Evolutionary conservation across 2,113 vertebrate species (phyloP).

Genomic region (Sebastes schlegelii): DNA sequence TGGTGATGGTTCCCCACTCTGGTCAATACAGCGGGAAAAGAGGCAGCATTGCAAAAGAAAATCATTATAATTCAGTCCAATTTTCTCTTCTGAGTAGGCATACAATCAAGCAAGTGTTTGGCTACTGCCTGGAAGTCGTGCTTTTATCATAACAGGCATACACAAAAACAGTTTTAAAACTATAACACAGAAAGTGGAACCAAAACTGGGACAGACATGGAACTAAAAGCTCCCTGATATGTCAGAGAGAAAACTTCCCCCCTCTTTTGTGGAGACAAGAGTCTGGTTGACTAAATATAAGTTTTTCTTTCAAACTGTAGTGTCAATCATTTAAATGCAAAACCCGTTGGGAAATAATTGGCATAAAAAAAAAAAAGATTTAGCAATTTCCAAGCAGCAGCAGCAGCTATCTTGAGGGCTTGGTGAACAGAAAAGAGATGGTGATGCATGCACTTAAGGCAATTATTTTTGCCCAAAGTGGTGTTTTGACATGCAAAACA

Average conservation of each 20-base stretch:
- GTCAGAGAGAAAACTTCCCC: background rate
- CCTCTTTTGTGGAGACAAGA: background rate
- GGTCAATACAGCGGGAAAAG: background rate
- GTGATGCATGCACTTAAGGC: background rate
- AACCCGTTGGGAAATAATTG: constrained; percentile 1
- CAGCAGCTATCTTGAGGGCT: background rate
- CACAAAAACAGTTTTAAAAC: background rate
- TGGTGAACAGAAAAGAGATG: background rate
- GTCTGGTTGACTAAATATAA: background rate
- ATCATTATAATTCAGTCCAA: background rate
- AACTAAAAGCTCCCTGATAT: constrained; percentile 20
- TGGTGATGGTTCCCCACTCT: constrained; percentile 2
- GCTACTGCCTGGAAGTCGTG: background rate
- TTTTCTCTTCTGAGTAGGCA: background rate
- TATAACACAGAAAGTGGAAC: constrained; percentile 7
- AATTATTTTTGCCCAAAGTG: background rate
- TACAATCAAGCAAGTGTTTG: constrained; percentile 17
- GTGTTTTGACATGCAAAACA: background rate
- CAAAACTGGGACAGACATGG: constrained; percentile 22
- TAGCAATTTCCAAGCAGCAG: background rate
- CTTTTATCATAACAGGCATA: background rate
- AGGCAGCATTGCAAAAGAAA: background rate
- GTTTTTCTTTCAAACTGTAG: constrained; percentile 7
- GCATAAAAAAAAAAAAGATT: too few species aligned
- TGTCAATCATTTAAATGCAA: constrained; percentile 5